Evolutionary conservation across 1,140 invertebrate genomes (phyloP), one percentile per base, ranked within the genome.

Genomic region (Dendroctonus valens): DNA sequence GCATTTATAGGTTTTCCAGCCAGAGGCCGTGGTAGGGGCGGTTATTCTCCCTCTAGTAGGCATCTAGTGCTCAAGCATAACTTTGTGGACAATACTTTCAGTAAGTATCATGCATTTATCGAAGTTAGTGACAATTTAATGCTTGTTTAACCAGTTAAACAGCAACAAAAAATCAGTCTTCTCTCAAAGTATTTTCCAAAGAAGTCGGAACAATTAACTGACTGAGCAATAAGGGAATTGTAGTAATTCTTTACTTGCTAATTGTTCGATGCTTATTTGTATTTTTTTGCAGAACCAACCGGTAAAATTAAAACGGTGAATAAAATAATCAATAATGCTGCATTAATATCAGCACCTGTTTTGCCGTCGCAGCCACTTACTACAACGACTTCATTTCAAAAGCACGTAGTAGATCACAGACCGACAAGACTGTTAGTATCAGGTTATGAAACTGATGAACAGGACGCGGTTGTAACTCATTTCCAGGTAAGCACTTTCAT

Each of bases 361-460:
- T 15, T 50, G 46, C 46, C 62, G 72, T 77, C 58, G 73, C 74
- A 40, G 76, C 26, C 1, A 26, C 26, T 26, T 26, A 26, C 26
- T n/a, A 76, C 75, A 76, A 66, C 74, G 63, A 55, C 41, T 0
- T 40, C 67, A 51, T 74, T 73, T 41, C 69, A 74, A 53, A 74
- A 72, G 42, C 88, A 85, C 77, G 84, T 87, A 41, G 85, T 94
- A 7, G 93, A 94, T 80, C 89, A 92, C 72, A 80, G 92, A 66
- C 91, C 92, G 9, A 89, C 89, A 0, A 88, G 89, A 73, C 79
- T 94, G 51, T 82, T 91, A 68, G 85, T 94, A 8, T 90, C 89
- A 40, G 91, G 91, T 9, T 91, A 90, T 76, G 86, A 89, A 76
- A 80, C 80, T 50, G 86, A 89, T 63, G 89, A 91, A 68, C 85